A percentile compares a stretch with the other conserved stretches of the same genome.
Evolutionary conservation across 1,140 invertebrate genomes (phyloP).

Genomic region (Drosophila pachea): DNA sequence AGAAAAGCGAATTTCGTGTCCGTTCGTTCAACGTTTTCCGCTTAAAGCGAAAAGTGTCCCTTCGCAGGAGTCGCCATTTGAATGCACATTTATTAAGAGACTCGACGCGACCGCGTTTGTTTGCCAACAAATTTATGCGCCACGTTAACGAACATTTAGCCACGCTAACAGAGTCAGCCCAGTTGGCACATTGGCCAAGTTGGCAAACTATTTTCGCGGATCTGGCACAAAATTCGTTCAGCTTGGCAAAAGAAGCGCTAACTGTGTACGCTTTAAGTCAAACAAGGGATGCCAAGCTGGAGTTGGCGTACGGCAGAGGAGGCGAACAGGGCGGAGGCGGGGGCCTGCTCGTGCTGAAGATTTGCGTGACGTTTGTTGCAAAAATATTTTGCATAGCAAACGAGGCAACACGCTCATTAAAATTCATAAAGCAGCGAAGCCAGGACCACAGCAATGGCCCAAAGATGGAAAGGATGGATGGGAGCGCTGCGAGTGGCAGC

Average conservation of each 20-base stretch:
- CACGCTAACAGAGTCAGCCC: slow-evolving; percentile 54
- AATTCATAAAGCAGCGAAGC: slow-evolving; percentile 63
- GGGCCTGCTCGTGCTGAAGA: slow-evolving; percentile 46
- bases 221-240: slow-evolving; percentile 28
- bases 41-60: too few species aligned
- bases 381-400: slow-evolving; percentile 61
- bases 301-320: neutral
- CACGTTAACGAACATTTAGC: slow-evolving; percentile 74
- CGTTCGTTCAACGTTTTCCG: too few species aligned
- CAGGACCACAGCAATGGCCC: slow-evolving; percentile 12
- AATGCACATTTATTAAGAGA: slow-evolving; percentile 62
- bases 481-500: slow-evolving; percentile 3
- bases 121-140: slow-evolving; percentile 72
- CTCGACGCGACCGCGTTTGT: slow-evolving; percentile 41
- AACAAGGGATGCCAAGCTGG: slow-evolving; percentile 40
- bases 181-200: slow-evolving; percentile 61
- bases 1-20: too few species aligned
- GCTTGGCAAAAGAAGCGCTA: slow-evolving; percentile 34
- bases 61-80: slow-evolving; percentile 18
- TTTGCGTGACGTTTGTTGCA: slow-evolving; percentile 63
- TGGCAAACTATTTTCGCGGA: slow-evolving; percentile 52
- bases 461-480: slow-evolving; percentile 8
- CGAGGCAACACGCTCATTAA: slow-evolving; percentile 63
- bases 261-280: slow-evolving; percentile 47
- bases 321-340: neutral